These are phyloP conservation scores for Myioborus miniatus DNA, from an alignment of 2,797 vertebrate genomes.

Conservation along the genomic window DNA sequence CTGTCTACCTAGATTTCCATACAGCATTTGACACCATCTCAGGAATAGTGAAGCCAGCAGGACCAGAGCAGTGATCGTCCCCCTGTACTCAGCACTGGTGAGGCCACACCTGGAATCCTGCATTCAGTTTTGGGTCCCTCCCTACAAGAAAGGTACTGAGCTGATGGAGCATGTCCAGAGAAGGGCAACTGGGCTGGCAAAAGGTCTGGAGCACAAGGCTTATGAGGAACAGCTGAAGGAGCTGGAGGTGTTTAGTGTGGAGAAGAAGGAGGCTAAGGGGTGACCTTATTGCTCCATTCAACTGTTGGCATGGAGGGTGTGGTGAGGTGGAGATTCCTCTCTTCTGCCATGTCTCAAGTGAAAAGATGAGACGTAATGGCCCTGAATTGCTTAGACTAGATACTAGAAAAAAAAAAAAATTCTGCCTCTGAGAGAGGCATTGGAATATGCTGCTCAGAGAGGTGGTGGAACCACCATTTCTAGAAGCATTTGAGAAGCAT, in stretches of 20 bases:
- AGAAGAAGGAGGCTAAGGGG: neutral
- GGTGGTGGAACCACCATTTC: neutral
- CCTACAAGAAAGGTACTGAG: neutral
- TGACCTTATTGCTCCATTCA: neutral
- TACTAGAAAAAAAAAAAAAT: neutral
- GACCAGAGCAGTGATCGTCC: neutral
- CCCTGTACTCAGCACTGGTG: neutral
- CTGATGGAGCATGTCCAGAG: neutral
- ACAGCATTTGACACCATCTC: neutral
- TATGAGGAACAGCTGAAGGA: neutral
- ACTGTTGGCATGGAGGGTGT: no score
- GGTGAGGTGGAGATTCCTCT: neutral
- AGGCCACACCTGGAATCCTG: neutral
- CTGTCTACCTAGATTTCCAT: neutral
- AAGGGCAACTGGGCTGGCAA: neutral
- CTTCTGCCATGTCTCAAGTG: neutral
- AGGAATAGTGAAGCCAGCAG: rapidly evolving
- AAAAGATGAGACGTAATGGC: neutral
- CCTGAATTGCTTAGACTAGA: neutral
- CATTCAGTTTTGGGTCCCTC: rapidly evolving
- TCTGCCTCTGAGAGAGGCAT: neutral
- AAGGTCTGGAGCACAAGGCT: neutral
- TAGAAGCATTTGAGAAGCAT: neutral
- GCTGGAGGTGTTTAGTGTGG: neutral
- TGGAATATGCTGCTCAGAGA: neutral